A percentile compares a stretch with the other conserved stretches of the same genome.
These are phyloP conservation scores for Cyanoliseus patagonus DNA, from an alignment of 2,113 vertebrate genomes.

Conservation along the genomic window DNA sequence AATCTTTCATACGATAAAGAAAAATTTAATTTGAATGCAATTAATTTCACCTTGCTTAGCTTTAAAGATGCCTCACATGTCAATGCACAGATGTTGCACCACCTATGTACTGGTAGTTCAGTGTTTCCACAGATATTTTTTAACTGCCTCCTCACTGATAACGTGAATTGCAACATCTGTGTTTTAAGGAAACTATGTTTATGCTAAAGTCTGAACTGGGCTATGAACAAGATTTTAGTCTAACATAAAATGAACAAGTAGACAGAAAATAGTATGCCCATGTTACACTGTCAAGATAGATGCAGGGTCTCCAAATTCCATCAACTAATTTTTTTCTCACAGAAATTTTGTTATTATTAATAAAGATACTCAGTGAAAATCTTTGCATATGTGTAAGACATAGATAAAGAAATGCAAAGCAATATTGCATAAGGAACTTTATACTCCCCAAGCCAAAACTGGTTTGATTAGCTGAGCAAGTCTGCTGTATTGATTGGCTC, in stretches of 20 bases:
- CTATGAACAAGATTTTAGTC: slow-evolving; percentile 16
- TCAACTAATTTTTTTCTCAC: background rate
- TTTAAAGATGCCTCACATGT: background rate
- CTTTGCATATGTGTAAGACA: background rate
- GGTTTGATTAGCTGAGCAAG: slow-evolving; percentile 26
- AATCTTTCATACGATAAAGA: background rate
- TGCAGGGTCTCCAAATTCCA: background rate
- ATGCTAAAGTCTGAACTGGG: slow-evolving; percentile 18
- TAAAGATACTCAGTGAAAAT: background rate
- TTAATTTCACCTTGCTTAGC: background rate
- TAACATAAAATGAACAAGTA: slow-evolving; percentile 19
- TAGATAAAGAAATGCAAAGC: slow-evolving; percentile 3
- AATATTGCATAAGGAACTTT: slow-evolving; percentile 22
- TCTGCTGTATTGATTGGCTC: background rate
- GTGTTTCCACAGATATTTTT: background rate
- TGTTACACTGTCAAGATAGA: background rate
- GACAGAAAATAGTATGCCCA: background rate
- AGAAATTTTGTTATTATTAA: background rate
- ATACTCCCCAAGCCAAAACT: slow-evolving; percentile 26
- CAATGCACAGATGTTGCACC: background rate
- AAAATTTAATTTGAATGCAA: background rate
- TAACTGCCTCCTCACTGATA: background rate
- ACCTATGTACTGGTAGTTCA: background rate
- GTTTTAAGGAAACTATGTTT: slow-evolving; percentile 53
- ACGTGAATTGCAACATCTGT: background rate